phyloP scores from a whole-genome alignment of 2,113 vertebrate species.

The Empidonax alnorum region DNA sequence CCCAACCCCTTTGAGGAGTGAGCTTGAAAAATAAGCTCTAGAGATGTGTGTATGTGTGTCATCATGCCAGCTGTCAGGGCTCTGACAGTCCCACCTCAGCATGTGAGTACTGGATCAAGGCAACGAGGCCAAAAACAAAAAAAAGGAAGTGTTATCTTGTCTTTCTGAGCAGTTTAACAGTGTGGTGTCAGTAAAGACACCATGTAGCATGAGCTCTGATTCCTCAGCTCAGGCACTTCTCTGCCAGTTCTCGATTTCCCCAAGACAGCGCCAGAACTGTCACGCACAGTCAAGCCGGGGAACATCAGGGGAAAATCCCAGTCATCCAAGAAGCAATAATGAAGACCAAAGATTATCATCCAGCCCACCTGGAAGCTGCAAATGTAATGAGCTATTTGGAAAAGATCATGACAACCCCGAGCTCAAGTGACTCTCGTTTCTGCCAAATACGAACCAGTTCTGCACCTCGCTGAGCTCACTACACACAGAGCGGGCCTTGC shows the following conservation, averaged over 20 bases:
- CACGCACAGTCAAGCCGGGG: constrained; percentile 12
- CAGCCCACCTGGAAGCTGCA: constrained; percentile 61
- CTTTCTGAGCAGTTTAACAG: constrained; percentile 53
- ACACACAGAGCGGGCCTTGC: neutral
- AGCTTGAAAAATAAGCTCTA: constrained; percentile 43
- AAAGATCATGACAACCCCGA: constrained; percentile 44
- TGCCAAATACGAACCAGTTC: constrained; percentile 1
- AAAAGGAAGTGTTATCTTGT: constrained; percentile 50
- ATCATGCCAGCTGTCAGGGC: constrained; percentile 57
- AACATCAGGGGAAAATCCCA: constrained; percentile 48
- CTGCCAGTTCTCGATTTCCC: constrained; percentile 21
- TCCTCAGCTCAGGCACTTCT: constrained; percentile 41
- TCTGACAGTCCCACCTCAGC: constrained; percentile 57
- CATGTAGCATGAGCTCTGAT: neutral
- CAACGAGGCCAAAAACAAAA: constrained; percentile 34
- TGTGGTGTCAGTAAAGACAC: constrained; percentile 49
- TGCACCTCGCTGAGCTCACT: neutral
- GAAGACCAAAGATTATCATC: constrained; percentile 38
- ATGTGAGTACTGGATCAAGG: constrained; percentile 51
- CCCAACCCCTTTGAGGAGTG: constrained; percentile 33
- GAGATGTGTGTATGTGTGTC: constrained; percentile 37
- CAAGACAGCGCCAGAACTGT: constrained; percentile 48
- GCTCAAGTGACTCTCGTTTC: neutral
- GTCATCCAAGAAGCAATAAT: constrained; percentile 18
- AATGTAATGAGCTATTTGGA: constrained; percentile 56